Evolutionary conservation across 2,888 invertebrate genomes (phyloP), one percentile per base, ranked within the genome.

Genomic region (Spodoptera littoralis): DNA sequence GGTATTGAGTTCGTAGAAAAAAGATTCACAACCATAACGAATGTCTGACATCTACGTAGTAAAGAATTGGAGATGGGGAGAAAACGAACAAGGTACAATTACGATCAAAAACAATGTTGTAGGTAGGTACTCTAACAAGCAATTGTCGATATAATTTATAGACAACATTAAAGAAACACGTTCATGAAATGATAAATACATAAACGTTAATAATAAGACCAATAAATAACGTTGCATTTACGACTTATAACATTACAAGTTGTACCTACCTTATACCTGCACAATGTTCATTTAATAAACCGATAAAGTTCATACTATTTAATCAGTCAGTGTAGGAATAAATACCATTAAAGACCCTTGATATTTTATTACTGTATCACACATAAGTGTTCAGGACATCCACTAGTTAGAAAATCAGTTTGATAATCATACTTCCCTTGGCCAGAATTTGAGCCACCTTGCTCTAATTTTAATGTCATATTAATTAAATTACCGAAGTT

Each of bases 101-200:
- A 55, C 52, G 18, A 18, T 2, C 42, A 44, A n/a, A 22, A 59
- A 60, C 51, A 58, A 64, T 45, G 46, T 66, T 49, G 56, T 42
- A 18, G 24, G 30, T 18, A 42, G 11, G 12, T 50, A 11, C 1
- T 5, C 55, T 44, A 30, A 58, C 50, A 18, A 36, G 43, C 24
- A 45, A 13, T 57, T 41, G 55, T 1, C 18, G 12, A 44, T 42
- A 55, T 47, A n/a, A 50, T 24, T 48, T 49, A 44, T 18, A 45
- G 18, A 22, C 13, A 42, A 60, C 45, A 66, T 45, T 52, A 46
- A 53, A 55, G 22, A 60, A 68, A 60, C 56, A 65, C 52, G 65
- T 59, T 50, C 51, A 65, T 45, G 49, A 63, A 60, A 63, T 53
- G 61, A 75, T 72, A 68, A 60, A 57, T 50, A 42, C 55, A 66